Evolutionary conservation across 1,140 invertebrate genomes (phyloP).

Genomic region (Nomia melanderi): DNA sequence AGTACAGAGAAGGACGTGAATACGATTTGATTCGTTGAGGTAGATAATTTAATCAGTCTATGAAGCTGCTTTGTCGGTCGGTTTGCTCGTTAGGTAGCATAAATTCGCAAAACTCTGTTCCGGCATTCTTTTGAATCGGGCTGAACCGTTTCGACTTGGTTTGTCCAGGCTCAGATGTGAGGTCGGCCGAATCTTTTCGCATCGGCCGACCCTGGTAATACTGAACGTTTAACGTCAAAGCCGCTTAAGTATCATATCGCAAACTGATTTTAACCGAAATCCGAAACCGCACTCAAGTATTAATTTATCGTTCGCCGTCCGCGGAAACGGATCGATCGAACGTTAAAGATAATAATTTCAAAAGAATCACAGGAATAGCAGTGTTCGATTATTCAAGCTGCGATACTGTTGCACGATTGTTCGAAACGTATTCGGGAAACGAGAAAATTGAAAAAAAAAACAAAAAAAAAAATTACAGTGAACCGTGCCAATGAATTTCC

Average conservation of each 20-base stretch:
- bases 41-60: slow-evolving; percentile 80
- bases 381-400: no score
- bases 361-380: no score
- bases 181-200: background rate
- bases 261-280: background rate
- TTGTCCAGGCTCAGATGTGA: background rate
- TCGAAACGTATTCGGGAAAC: no score
- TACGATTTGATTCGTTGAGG: slow-evolving; percentile 79
- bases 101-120: slow-evolving; percentile 48
- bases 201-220: slow-evolving; percentile 21
- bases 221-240: slow-evolving; percentile 14
- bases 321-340: background rate
- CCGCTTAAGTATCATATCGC: slow-evolving; percentile 1
- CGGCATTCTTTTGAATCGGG: slow-evolving; percentile 31
- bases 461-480: no score
- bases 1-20: slow-evolving; percentile 72
- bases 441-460: no score
- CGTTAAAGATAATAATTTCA: background rate
- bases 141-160: slow-evolving; percentile 18
- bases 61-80: slow-evolving; percentile 68
- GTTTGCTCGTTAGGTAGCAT: slow-evolving; percentile 41
- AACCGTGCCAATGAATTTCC: background rate
- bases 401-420: no score
- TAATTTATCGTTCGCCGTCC: background rate
- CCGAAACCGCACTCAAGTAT: background rate